Conservation (phyloP, 2,797 vertebrate genomes). For the Halcyon smyrnensis region DNA sequence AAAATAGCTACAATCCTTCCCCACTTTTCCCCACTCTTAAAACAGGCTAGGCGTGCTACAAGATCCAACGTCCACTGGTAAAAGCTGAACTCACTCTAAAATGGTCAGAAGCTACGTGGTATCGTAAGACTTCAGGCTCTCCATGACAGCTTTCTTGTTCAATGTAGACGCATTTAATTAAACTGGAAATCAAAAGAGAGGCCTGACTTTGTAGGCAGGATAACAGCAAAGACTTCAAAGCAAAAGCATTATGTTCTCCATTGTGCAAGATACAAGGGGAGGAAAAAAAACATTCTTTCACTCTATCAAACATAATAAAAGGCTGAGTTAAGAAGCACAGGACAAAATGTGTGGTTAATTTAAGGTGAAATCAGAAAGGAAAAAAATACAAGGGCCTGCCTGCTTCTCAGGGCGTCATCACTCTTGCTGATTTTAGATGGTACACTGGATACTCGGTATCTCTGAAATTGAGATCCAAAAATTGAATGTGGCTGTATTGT, state of each 20-base stretch:
- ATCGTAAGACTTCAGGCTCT: slow-evolving; percentile 6
- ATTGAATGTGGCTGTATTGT: slow-evolving; percentile 19
- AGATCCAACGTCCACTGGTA: not conserved
- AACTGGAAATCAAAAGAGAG: slow-evolving; percentile 62
- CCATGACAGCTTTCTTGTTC: slow-evolving; percentile 37
- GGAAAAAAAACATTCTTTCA: slow-evolving; percentile 66
- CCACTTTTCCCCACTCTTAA: not conserved
- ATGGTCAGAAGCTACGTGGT: not conserved
- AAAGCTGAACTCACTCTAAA: not conserved
- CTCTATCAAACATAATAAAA: slow-evolving; percentile 68
- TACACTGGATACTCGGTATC: slow-evolving; percentile 16
- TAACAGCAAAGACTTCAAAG: slow-evolving; percentile 67
- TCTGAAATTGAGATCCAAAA: slow-evolving; percentile 36
- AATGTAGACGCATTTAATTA: slow-evolving; percentile 58
- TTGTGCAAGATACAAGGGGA: slow-evolving; percentile 68
- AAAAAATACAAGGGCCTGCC: slow-evolving; percentile 43
- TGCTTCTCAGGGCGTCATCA: not conserved
- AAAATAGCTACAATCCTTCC: not conserved
- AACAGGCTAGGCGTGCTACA: not conserved
- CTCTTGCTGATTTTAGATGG: slow-evolving; percentile 33
- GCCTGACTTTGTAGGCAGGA: slow-evolving; percentile 51
- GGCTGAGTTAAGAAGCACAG: slow-evolving; percentile 49
- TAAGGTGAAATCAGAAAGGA: slow-evolving; percentile 63
- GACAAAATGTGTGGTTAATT: slow-evolving; percentile 61
- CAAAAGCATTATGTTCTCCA: slow-evolving; percentile 69